Percentiles rank a stretch among this genome's conserved stretches.
Conservation (phyloP, 2,113 vertebrate genomes). For the Nothobranchius kuhntae region DNA sequence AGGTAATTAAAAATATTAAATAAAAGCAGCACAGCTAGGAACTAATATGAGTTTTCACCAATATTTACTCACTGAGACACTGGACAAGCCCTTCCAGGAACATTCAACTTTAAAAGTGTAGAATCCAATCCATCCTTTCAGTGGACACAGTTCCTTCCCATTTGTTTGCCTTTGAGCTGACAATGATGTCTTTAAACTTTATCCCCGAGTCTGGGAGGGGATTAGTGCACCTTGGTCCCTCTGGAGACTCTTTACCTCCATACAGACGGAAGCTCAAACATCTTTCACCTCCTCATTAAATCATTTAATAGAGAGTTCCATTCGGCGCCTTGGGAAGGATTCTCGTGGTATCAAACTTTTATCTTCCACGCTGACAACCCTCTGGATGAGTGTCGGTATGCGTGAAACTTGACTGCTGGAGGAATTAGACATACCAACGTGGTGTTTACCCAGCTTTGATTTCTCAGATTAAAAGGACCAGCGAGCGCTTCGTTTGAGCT, state of each 20-base stretch:
- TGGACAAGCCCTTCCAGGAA: too few species aligned
- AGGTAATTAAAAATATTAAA: too few species aligned
- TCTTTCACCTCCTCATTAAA: conserved; percentile 36
- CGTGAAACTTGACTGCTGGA: conserved; percentile 69
- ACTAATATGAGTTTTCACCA: too few species aligned
- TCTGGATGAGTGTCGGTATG: conserved; percentile 72
- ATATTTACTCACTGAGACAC: too few species aligned
- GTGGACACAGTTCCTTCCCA: neutral
- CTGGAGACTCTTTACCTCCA: conserved; percentile 44
- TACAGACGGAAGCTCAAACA: conserved; percentile 62
- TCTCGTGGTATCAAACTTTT: conserved; percentile 58
- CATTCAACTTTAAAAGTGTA: too few species aligned
- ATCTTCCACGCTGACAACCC: conserved; percentile 45
- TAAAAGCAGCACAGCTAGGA: too few species aligned
- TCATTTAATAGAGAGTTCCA: conserved; percentile 60
- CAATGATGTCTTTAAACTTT: conserved; percentile 31
- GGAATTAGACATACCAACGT: conserved; percentile 63
- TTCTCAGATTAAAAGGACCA: conserved; percentile 67
- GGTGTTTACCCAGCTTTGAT: conserved; percentile 78
- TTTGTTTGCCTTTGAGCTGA: conserved; percentile 35
- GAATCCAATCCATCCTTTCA: neutral
- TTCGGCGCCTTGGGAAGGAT: conserved; percentile 37
- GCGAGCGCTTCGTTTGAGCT: conserved; percentile 36
- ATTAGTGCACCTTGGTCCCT: conserved; percentile 34
- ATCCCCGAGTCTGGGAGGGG: conserved; percentile 40